Evolutionary conservation across 2,888 invertebrate genomes (phyloP).

Genomic region (Pediacus dermestoides): DNA sequence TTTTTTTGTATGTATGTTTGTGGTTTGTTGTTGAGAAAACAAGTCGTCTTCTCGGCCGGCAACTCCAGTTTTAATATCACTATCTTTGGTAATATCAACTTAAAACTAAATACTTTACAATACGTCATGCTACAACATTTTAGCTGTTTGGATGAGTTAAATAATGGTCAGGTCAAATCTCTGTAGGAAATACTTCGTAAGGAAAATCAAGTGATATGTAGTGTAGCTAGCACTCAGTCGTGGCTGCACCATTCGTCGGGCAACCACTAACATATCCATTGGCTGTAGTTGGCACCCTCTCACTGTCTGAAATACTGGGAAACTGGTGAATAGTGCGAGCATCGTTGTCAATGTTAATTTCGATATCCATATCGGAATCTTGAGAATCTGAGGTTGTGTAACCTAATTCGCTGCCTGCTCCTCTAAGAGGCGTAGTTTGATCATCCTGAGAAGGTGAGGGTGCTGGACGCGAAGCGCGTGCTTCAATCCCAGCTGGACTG

Average conservation of each 20-base stretch:
- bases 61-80: conserved; percentile 30
- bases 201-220: conserved; percentile 30
- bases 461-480: conserved; percentile 42
- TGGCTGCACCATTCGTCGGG: conserved; percentile 43
- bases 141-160: conserved; percentile 21
- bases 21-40: conserved; percentile 2
- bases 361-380: conserved; percentile 30
- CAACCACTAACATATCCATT: conserved; percentile 47
- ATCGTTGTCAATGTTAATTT: no score
- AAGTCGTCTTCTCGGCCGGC: no score
- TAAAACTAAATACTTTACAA: conserved; percentile 33
- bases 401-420: conserved; percentile 33
- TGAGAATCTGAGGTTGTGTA: conserved; percentile 33
- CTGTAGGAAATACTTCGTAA: conserved; percentile 23
- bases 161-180: conserved; percentile 38
- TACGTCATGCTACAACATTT: conserved; percentile 28
- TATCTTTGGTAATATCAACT: conserved; percentile 49
- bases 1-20: conserved; percentile 21
- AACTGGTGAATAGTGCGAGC: conserved; percentile 38
- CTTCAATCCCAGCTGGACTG: conserved; percentile 56
- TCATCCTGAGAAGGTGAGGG: conserved; percentile 42
- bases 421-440: conserved; percentile 44
- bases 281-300: conserved; percentile 38
- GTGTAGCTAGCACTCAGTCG: conserved; percentile 43
- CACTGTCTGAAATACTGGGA: conserved; percentile 40